These are phyloP conservation scores for Megaptera novaeangliae DNA, from an alignment of 2,113 vertebrate species.

Conservation along the genomic window DNA sequence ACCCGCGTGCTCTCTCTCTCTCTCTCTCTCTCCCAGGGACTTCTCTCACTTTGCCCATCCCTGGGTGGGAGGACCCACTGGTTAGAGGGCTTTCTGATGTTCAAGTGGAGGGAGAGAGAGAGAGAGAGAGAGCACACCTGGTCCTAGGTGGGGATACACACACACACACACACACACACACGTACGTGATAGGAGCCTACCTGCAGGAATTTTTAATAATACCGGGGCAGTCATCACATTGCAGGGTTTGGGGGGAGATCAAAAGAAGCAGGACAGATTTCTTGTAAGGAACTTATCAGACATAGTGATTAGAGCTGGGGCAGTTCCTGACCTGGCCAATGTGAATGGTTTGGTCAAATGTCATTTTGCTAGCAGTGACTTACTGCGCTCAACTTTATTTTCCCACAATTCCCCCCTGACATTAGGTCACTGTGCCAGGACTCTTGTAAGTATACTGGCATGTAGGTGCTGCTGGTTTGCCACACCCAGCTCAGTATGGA, in stretches of 20 bases:
- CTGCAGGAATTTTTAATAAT: not conserved
- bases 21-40: not conserved
- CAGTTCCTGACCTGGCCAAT: not conserved
- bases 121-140: not conserved
- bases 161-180: not conserved
- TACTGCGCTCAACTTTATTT: not conserved
- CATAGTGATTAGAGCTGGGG: not conserved
- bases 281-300: not conserved
- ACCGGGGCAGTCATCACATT: not conserved
- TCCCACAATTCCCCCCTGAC: not conserved
- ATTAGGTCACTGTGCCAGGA: not conserved
- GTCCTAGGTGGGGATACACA: not conserved
- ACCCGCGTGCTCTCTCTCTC: not conserved
- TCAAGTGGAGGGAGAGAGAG: not conserved
- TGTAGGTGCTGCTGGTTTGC: not conserved
- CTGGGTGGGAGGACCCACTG: not conserved
- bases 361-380: not conserved
- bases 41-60: not conserved
- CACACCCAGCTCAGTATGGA: not conserved
- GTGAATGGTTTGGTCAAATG: not conserved
- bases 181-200: not conserved
- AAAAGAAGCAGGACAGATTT: not conserved
- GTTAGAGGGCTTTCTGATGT: not conserved
- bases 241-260: not conserved
- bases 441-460: not conserved